Base-by-base conservation (phyloP, 2,113 vertebrate species). In the Camarhynchus parvulus region DNA sequence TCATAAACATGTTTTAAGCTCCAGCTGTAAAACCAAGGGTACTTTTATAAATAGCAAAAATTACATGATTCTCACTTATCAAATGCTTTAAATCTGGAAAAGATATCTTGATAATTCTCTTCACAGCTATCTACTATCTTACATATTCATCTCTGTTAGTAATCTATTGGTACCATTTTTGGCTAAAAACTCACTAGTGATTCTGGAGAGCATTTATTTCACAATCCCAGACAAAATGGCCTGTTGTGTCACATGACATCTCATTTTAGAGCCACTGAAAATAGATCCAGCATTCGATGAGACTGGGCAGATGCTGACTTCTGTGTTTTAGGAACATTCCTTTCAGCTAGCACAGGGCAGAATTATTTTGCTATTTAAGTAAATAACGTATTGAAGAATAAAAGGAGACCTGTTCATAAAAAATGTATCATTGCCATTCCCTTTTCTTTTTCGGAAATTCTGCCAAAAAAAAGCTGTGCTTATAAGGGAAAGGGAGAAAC, bases 1-100 rank as follows among this genome's bases (percentile, higher is more conserved):
- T 89, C 69, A 67, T 56, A 92, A 92, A 93, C 10, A 70, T 20
- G 33, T 37, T 95, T 61, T 86, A 92, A 92, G n/a, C 61, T 92
- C 23, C 79, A 83, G 53, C 47, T 92, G 73, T 72, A 92, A 93
- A 88, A 88, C 35, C 47, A 33, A 49, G 37, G 41, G 23, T 44
- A 61, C 28, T 87, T 83, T 50, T 64, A 85, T 11, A 81, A 68
- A 73, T 2, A 78, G 30, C 2, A 2, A 89, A 69, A 82, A 68
- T 61, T 59, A 39, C 0, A 1, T 8, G 39, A 76, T 72, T 55
- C 62, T 72, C 39, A 49, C 42, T 80, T 69, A 80, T 39, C 22
- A 37, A 58, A 52, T 7, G 15, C 1, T 5, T 77, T 59, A 77
- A 17, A 90, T 81, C 83, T 75, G 30, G 20, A 83, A 74, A 74